Conservation (phyloP, 2,797 vertebrate species). For the Tiaroga cobitis region DNA sequence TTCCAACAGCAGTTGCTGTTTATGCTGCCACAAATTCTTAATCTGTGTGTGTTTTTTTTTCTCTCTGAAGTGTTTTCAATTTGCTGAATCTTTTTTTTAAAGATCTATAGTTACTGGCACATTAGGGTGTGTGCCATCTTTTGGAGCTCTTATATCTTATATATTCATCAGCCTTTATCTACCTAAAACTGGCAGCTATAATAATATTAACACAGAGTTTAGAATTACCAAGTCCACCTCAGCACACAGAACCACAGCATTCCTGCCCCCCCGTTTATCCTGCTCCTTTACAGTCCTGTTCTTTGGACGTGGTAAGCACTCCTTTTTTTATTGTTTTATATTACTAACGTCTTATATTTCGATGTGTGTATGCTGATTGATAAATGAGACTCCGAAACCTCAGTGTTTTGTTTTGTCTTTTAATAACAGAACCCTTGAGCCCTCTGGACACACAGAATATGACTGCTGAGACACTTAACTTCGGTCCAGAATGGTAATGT, state of each 20-base stretch:
- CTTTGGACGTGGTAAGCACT: constrained; percentile 81
- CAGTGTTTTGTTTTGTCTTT: not conserved
- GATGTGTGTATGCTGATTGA: not conserved
- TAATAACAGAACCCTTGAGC: constrained; percentile 73
- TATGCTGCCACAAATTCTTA: constrained; percentile 42
- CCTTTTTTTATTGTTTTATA: too few species aligned
- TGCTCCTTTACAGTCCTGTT: constrained; percentile 72
- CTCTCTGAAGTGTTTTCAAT: constrained; percentile 14
- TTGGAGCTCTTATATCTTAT: constrained; percentile 32
- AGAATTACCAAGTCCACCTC: constrained; percentile 59
- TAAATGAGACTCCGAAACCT: not conserved
- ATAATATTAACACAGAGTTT: constrained; percentile 68
- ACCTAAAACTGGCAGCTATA: constrained; percentile 83
- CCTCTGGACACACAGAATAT: constrained; percentile 83
- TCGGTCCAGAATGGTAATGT: constrained; percentile 92
- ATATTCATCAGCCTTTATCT: constrained; percentile 30
- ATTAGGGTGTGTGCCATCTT: not conserved
- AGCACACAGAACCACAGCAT: constrained; percentile 75
- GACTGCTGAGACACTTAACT: constrained; percentile 96
- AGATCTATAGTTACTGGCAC: constrained; percentile 1
- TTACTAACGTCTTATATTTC: not conserved
- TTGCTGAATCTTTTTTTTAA: not conserved
- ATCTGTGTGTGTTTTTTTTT: constrained; percentile 17
- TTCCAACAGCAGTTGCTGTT: constrained; percentile 37
- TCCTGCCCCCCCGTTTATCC: constrained; percentile 74